Evolutionary conservation across 2,888 invertebrate genomes (phyloP).

Genomic region (Actias luna): DNA sequence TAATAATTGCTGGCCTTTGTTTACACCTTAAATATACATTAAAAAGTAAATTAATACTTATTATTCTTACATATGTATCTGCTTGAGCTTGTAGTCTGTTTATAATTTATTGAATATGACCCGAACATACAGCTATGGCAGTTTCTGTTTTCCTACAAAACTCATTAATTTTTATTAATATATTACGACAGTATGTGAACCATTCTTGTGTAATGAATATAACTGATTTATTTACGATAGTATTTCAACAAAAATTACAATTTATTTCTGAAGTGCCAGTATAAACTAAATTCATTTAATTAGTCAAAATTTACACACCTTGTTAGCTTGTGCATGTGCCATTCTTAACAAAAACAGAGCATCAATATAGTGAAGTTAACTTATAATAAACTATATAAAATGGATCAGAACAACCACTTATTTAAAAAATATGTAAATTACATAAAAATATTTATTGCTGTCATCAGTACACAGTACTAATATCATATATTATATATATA

Average conservation of each 20-base stretch:
- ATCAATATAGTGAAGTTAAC: background rate
- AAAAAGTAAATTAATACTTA: constrained; percentile 18
- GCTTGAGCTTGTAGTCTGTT: background rate
- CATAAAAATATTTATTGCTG: background rate
- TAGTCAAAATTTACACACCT: background rate
- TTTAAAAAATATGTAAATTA: background rate
- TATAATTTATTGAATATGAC: background rate
- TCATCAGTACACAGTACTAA: background rate
- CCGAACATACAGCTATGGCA: background rate
- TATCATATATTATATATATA: background rate
- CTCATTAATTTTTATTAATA: background rate
- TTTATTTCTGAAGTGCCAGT: background rate
- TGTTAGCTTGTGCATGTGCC: background rate
- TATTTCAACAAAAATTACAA: too few relatives aligned
- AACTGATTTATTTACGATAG: background rate
- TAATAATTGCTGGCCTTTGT: constrained; percentile 61
- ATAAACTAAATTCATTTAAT: too few relatives aligned
- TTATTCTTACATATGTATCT: background rate
- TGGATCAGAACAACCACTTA: background rate
- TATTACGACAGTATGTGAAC: background rate
- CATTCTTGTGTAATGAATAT: background rate
- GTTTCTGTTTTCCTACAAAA: background rate
- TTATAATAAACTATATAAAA: background rate
- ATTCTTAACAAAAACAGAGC: background rate
- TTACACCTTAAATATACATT: constrained; percentile 47